Evolutionary conservation across 2,797 vertebrate species (phyloP), one percentile per base, ranked within the genome.

Genomic region (Chelon auratus): DNA sequence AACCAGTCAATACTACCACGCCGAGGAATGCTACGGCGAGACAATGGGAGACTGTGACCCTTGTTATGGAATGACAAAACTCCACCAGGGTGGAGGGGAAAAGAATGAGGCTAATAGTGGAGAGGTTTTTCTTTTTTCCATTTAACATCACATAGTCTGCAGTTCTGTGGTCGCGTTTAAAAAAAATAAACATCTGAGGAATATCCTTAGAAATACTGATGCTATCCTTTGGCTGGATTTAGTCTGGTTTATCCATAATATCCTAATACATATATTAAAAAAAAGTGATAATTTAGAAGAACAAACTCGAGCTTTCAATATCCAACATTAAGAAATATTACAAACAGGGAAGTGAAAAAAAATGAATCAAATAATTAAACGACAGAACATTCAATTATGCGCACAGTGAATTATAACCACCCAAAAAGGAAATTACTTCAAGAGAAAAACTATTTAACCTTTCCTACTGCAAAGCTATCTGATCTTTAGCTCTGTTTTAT

Each of bases 1-100:
- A 82, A 75, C 85, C 77, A 82, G 89, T 92, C 92, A 74, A 91
- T 92, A 89, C 63, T 17, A 62, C 76, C 70, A 76, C 48, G 88
- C 73, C 0, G 65, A 82, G 87, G 86, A 87, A 88, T 72, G 79
- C 75, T 47, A 61, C 6, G 2, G 63, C 3, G 33, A 84, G 72
- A 90, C 90, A 91, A 90, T 77, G 81, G 75, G 63, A 59, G 83
- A 66, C 83, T 74, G 75, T 88, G 91, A 91, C 85, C 90, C 86
- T 87, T 85, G 85, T 87, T 91, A 87, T 77, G 83, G 88, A 84
- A 91, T 87, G 89, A 89, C 79, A 89, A 83, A 84, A 80, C 78
- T 81, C 60, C 63, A 70, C 15, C 8, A 61, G 75, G 77, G 68
- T 24, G 57, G 74, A 48, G 63, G 37, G 65, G 55, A 24, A 50